phyloP scores from a whole-genome alignment of 2,888 invertebrate species.

The Lamellibrachia satsuma region DNA sequence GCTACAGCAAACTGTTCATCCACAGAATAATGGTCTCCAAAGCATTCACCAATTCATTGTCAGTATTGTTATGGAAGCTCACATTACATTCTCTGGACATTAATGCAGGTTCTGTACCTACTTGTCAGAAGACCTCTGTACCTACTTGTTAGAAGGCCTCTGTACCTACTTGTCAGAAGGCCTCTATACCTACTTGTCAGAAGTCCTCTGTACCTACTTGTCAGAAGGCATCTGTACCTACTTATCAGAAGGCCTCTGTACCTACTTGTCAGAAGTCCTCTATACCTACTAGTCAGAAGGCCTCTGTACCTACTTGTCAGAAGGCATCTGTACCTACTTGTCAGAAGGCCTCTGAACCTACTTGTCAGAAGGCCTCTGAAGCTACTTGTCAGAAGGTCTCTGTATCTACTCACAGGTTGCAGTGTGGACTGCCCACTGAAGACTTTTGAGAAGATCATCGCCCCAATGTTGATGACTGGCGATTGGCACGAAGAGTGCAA shows the following conservation, averaged over 20 bases:
- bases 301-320: too few species aligned
- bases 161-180: background rate
- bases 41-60: background rate
- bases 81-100: background rate
- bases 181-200: background rate
- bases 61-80: background rate
- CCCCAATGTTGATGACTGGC: background rate
- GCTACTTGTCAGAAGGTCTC: background rate
- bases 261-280: background rate
- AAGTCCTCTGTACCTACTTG: background rate
- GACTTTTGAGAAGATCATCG: background rate
- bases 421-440: slow-evolving; percentile 12
- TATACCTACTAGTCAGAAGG: background rate
- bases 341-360: too few species aligned
- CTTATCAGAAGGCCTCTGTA: background rate
- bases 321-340: too few species aligned
- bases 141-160: too few species aligned
- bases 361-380: too few species aligned
- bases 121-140: too few species aligned
- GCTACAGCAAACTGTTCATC: too few species aligned
- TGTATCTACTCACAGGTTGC: background rate
- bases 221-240: background rate
- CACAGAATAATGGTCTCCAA: too few species aligned
- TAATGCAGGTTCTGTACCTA: background rate
- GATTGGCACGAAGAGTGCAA: background rate